phyloP scores from a whole-genome alignment of 2,888 invertebrate species.

The Lacanobia wlatinum region DNA sequence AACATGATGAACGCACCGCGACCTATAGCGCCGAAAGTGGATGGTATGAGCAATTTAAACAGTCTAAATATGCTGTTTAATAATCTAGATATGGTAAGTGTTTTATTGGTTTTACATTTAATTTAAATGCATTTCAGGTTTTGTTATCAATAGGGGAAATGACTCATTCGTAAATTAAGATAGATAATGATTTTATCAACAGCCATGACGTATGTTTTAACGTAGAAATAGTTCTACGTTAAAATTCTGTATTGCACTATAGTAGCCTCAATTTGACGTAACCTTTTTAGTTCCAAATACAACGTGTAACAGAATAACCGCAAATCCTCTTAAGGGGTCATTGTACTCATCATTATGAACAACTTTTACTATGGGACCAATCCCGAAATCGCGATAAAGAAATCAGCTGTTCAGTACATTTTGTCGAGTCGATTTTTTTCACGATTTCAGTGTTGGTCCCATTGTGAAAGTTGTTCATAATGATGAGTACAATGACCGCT shows the following conservation, averaged over 20 bases:
- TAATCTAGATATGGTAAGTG: constrained; percentile 88
- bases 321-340: too few relatives aligned
- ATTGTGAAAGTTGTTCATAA: too few relatives aligned
- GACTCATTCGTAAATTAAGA: constrained; percentile 9
- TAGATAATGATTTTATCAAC: constrained; percentile 11
- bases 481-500: too few relatives aligned
- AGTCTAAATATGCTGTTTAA: constrained; percentile 87
- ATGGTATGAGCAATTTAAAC: constrained; percentile 76
- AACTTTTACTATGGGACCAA: too few relatives aligned
- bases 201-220: too few relatives aligned
- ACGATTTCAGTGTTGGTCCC: too few relatives aligned
- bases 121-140: constrained; percentile 1
- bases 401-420: too few relatives aligned
- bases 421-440: too few relatives aligned
- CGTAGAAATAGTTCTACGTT: neutral
- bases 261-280: neutral
- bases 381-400: too few relatives aligned
- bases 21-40: constrained; percentile 85
- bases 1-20: constrained; percentile 86
- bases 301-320: too few relatives aligned
- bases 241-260: neutral
- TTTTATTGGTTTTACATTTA: neutral
- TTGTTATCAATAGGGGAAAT: constrained; percentile 26
- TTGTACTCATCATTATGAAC: too few relatives aligned
- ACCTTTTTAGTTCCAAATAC: neutral